Evolutionary conservation across 2,797 vertebrate species (phyloP).

Genomic region (Monodelphis domestica): DNA sequence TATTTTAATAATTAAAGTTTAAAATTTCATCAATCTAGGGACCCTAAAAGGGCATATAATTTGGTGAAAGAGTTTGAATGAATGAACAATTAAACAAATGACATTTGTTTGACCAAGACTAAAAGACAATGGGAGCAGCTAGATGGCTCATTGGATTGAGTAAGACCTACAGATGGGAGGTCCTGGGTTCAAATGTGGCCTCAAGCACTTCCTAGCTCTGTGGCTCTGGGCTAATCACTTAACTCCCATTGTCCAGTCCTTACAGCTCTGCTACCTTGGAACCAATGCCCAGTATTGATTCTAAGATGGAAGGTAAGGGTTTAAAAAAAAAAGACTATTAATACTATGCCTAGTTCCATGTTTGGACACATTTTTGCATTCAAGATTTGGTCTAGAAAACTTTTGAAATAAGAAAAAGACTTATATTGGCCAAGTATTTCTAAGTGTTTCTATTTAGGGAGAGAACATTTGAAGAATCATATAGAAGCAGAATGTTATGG

Average conservation of each 20-base stretch:
- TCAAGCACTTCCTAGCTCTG: no score
- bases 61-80: slow-evolving; percentile 50
- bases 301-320: no score
- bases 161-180: no score
- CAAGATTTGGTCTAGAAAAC: slow-evolving; percentile 58
- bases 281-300: no score
- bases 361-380: slow-evolving; percentile 11
- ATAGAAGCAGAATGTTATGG: not conserved
- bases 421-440: not conserved
- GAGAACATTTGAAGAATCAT: not conserved
- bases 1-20: slow-evolving; percentile 65
- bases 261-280: no score
- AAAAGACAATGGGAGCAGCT: no score
- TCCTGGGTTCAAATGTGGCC: no score
- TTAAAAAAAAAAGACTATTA: no score
- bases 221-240: no score
- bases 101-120: slow-evolving; percentile 67
- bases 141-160: no score
- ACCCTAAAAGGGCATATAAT: slow-evolving; percentile 38
- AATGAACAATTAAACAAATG: slow-evolving; percentile 40
- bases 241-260: no score
- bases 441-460: slow-evolving; percentile 2
- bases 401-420: slow-evolving; percentile 53
- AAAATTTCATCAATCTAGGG: slow-evolving; percentile 41
- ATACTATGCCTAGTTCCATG: slow-evolving; percentile 32